Percentiles rank a stretch among this genome's conserved stretches.
Conservation (phyloP, 2,888 invertebrate species). For the Heliconius ethilla region DNA sequence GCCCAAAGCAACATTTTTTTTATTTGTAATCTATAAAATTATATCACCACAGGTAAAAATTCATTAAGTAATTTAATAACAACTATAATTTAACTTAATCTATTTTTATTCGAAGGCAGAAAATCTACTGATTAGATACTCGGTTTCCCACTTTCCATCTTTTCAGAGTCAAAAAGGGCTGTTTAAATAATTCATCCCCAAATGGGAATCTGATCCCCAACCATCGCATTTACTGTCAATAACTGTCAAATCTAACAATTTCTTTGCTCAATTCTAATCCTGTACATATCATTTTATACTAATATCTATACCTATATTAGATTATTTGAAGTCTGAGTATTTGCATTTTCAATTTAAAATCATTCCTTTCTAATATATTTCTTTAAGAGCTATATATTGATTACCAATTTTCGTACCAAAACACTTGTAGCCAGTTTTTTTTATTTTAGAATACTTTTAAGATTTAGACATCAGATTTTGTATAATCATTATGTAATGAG, state of each 20-base stretch:
- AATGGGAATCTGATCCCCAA: not conserved
- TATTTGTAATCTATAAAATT: not conserved
- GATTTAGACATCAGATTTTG: not conserved
- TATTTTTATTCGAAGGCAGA: not conserved
- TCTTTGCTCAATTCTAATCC: slow-evolving; percentile 55
- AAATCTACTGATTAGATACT: not conserved
- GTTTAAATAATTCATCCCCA: not conserved
- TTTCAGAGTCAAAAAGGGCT: not conserved
- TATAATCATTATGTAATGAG: not conserved
- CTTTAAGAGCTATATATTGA: slow-evolving; percentile 47
- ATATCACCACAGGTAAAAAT: not conserved
- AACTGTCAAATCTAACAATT: slow-evolving; percentile 40
- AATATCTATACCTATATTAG: slow-evolving; percentile 3
- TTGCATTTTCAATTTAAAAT: slow-evolving; percentile 46
- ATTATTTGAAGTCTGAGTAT: slow-evolving; percentile 25
- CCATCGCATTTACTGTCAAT: not conserved
- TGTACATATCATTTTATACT: slow-evolving; percentile 45
- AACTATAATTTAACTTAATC: not conserved
- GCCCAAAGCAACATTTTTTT: not conserved
- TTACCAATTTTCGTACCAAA: slow-evolving; percentile 66
- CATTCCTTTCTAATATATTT: slow-evolving; percentile 53
- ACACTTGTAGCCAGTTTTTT: slow-evolving; percentile 64
- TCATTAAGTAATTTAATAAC: not conserved
- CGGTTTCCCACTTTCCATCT: not conserved
- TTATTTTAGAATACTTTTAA: slow-evolving; percentile 8